These are phyloP conservation scores for Corvus cornix DNA, from an alignment of 2,113 vertebrate species.

Conservation along the genomic window DNA sequence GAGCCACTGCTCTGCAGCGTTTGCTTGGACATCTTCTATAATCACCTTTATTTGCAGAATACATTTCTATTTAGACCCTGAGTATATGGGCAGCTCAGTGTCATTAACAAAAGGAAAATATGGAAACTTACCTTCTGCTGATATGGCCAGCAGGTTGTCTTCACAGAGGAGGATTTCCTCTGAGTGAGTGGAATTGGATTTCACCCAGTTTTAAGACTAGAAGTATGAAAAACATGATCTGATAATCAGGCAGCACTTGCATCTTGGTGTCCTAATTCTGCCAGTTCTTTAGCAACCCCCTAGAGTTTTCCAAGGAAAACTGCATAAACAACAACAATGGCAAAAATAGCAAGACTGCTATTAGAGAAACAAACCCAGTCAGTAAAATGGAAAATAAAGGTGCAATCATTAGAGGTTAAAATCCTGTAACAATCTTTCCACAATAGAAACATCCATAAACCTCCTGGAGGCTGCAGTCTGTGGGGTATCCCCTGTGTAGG, in stretches of 20 bases:
- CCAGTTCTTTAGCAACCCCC: neutral
- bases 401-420: neutral
- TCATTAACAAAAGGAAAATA: neutral
- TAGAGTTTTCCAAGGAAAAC: neutral
- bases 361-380: neutral
- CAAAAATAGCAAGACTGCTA: neutral
- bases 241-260: neutral
- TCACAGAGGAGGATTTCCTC: neutral
- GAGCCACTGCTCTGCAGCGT: neutral
- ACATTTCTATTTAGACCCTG: neutral
- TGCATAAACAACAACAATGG: neutral
- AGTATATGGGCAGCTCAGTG: neutral
- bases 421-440: neutral
- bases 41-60: neutral
- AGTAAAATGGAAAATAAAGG: neutral
- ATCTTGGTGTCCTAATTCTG: slow-evolving; percentile 32
- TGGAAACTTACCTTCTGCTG: neutral
- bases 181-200: neutral
- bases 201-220: neutral
- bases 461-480: neutral
- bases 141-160: neutral
- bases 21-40: neutral
- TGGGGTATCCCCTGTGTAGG: neutral
- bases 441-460: neutral
- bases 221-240: neutral